Base-by-base conservation (phyloP, 2,888 invertebrate genomes). In the Mimas tiliae region DNA sequence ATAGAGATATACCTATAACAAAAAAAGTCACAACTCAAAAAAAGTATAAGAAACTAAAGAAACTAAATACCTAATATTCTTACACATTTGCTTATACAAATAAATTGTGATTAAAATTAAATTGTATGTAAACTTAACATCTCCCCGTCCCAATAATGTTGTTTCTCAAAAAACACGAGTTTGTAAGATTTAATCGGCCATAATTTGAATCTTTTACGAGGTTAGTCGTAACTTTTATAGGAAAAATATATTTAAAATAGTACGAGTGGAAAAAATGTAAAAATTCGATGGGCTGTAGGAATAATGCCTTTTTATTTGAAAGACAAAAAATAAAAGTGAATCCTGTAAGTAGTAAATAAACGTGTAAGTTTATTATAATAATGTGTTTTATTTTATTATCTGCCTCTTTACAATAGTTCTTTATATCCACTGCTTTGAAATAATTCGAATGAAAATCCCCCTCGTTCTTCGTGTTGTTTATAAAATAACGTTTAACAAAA, bases 331-430 rank as follows among this genome's bases (percentile, higher is more conserved):
- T 76, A 76, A 82, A 83, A 84, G 79, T 72, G 76, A 83, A 86
- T 82, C 85, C 82, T 90, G 90, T 90, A 88, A 85, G 90, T 92
- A 92, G 91, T 71, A 75, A 89, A 85, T 91, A 92, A 87, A 91
- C 86, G 80, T 84, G 86, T 90, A 90, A 89, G 88, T 91, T 91
- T 91, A 91, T 84, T 89, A 89, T 82, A 83, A 74, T 70, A 12
- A 34, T 34, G 64, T 71, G 75, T 86, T 85, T 88, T 75, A 81
- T 78, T 84, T 73, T 9, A 19, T 1, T 6, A 55, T 34, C 6
- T 45, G 14, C 45, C 45, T 50, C 19, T 8, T 11, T 50, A 50
- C 8, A 50, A 7, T 50, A 12, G 21, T 12, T 2, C 21, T 51
- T 11, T 9, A 50, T 34, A n/a, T n/a, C n/a, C n/a, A n/a, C n/a